A percentile compares a stretch with the other conserved stretches of the same genome.
phyloP scores from a whole-genome alignment of 2,797 vertebrate genomes.

The Labroides dimidiatus region DNA sequence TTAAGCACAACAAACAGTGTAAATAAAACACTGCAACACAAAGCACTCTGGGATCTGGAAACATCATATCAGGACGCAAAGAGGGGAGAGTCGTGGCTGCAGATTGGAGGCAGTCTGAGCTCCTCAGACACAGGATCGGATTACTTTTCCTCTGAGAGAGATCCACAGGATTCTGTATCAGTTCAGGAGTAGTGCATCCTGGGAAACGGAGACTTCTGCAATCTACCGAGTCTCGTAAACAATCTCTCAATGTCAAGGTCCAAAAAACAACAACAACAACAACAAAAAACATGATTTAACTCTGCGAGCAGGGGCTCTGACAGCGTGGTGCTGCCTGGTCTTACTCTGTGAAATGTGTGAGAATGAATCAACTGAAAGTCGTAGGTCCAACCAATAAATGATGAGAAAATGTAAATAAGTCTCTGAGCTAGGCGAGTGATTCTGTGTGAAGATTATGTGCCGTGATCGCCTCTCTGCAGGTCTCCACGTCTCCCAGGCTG shows the following conservation, averaged over 20 bases:
- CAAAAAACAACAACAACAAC: conserved; percentile 14
- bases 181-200: conserved; percentile 57
- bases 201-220: conserved; percentile 48
- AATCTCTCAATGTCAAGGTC: conserved; percentile 57
- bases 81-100: conserved; percentile 62
- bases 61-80: conserved; percentile 53
- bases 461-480: conserved; percentile 61
- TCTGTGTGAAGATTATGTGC: conserved; percentile 59
- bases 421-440: conserved; percentile 28
- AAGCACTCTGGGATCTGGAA: conserved; percentile 75
- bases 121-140: conserved; percentile 38
- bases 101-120: conserved; percentile 47
- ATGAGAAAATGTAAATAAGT: conserved; percentile 23
- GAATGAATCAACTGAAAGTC: conserved; percentile 12
- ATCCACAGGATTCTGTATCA: conserved; percentile 70
- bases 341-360: conserved; percentile 24
- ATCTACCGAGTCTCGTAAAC: conserved; percentile 70
- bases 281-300: conserved; percentile 20
- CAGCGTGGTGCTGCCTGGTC: not conserved
- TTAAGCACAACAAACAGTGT: conserved; percentile 87
- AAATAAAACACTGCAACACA: conserved; percentile 84
- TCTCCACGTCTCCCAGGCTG: conserved; percentile 67
- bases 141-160: conserved; percentile 60
- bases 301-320: conserved; percentile 10
- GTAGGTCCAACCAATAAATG: conserved; percentile 26